Conservation (phyloP, 2,113 vertebrate species). For the Toxotes jaculatrix region DNA sequence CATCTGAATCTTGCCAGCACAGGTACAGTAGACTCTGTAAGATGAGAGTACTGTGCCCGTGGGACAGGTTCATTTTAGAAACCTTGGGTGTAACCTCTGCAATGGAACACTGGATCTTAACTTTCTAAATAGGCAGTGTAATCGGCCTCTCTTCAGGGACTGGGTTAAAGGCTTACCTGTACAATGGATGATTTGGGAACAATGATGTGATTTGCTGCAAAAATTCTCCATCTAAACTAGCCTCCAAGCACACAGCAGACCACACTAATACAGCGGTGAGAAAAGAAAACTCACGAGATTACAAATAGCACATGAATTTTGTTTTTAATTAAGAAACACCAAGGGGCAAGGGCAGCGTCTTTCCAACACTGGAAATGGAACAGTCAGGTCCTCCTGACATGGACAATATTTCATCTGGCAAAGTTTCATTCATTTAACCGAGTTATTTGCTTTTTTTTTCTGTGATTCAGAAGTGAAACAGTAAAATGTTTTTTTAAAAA, state of each 20-base stretch:
- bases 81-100: constrained; percentile 27
- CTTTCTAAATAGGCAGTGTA: constrained; percentile 6
- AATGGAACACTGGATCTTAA: constrained; percentile 8
- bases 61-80: constrained; percentile 30
- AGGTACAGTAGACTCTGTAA: neutral
- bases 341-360: constrained; percentile 51
- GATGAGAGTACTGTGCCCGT: neutral
- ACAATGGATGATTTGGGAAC: constrained; percentile 24
- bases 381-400: constrained; percentile 51
- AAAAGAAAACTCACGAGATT: constrained; percentile 61
- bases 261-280: neutral
- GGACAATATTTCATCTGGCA: constrained; percentile 56
- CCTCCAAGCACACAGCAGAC: neutral
- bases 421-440: constrained; percentile 44
- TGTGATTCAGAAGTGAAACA: constrained; percentile 54
- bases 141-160: constrained; percentile 1
- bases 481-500: constrained; percentile 28
- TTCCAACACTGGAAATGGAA: constrained; percentile 66
- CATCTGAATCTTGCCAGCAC: neutral
- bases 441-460: constrained; percentile 32
- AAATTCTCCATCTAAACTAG: neutral
- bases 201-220: constrained; percentile 14
- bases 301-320: constrained; percentile 83
- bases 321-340: constrained; percentile 84
- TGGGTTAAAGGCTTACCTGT: neutral